phyloP scores from a whole-genome alignment of 2,113 vertebrate genomes.

The Rhombomys opimus region DNA sequence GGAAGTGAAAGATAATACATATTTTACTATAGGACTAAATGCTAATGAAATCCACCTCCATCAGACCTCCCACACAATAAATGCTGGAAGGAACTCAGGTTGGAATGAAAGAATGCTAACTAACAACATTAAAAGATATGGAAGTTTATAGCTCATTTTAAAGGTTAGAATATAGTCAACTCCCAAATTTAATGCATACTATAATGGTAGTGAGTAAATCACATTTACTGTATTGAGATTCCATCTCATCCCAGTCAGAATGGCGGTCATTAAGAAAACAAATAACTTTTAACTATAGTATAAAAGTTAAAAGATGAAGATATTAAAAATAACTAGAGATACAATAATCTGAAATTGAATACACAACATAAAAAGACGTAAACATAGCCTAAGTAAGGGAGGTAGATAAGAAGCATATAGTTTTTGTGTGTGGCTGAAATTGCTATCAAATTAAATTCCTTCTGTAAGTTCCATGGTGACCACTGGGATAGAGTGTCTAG shows the following conservation, averaged over 20 bases:
- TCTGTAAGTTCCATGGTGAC: not conserved
- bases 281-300: not conserved
- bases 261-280: not conserved
- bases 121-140: not conserved
- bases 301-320: slow-evolving; percentile 26
- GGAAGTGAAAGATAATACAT: not conserved
- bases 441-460: not conserved
- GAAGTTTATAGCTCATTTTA: not conserved
- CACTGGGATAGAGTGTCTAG: not conserved
- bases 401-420: not conserved
- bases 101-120: not conserved
- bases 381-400: not conserved
- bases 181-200: not conserved
- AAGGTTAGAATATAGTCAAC: not conserved
- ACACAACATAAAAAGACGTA: not conserved
- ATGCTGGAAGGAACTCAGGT: not conserved
- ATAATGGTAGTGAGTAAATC: not conserved
- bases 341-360: not conserved
- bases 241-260: not conserved
- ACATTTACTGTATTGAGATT: not conserved
- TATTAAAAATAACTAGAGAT: slow-evolving; percentile 27
- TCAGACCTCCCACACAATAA: not conserved
- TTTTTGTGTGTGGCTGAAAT: not conserved
- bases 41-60: not conserved
- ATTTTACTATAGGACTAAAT: not conserved